Evolutionary conservation across 1,140 invertebrate species (phyloP).

Genomic region (Argopecten irradians): DNA sequence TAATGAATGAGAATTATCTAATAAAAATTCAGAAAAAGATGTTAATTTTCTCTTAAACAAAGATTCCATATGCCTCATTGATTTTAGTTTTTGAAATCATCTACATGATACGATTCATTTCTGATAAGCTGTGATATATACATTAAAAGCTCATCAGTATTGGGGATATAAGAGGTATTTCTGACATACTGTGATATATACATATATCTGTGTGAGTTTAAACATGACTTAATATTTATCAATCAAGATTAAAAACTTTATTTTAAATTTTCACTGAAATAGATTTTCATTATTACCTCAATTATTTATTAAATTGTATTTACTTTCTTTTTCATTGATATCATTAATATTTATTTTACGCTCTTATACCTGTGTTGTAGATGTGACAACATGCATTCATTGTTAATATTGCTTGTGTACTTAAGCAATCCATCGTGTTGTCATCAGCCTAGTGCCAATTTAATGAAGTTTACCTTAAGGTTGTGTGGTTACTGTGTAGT

Average conservation of each 20-base stretch:
- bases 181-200: neutral
- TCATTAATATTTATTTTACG: neutral
- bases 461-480: neutral
- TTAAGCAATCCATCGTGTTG: neutral
- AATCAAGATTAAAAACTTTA: neutral
- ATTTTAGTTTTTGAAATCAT: neutral
- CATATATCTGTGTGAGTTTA: neutral
- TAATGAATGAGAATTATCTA: too few species aligned
- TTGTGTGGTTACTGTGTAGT: neutral
- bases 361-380: neutral
- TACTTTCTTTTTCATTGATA: neutral
- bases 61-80: neutral
- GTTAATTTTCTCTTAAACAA: too few species aligned
- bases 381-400: neutral
- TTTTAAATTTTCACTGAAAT: neutral
- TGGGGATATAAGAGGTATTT: neutral
- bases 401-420: neutral
- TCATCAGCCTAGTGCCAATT: constrained; percentile 15
- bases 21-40: too few species aligned
- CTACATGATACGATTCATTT: neutral
- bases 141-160: neutral
- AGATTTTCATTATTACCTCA: constrained; percentile 10
- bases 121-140: neutral
- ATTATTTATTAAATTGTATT: neutral
- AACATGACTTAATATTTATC: neutral